phyloP scores from a whole-genome alignment of 1,140 invertebrate genomes.

The Zaprionus tsacasi region DNA sequence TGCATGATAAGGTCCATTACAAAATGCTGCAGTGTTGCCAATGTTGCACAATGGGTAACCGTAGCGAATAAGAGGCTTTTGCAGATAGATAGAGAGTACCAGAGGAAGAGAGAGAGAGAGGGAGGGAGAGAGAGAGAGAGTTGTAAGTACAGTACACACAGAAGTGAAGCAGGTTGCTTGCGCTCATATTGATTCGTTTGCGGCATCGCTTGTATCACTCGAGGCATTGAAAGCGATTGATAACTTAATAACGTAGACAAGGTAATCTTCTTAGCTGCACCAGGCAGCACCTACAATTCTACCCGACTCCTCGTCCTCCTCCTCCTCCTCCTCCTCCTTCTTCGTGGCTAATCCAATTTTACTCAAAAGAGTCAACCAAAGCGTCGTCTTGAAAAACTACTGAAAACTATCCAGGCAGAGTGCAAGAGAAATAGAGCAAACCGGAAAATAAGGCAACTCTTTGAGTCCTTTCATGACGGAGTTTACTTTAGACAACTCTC shows the following conservation, averaged over 20 bases:
- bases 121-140: not conserved
- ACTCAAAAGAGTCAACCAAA: conserved; percentile 8
- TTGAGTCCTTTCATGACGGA: not conserved
- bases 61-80: not conserved
- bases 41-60: not conserved
- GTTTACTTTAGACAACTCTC: not conserved
- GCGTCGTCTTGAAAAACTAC: not conserved
- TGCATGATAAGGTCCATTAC: conserved; percentile 6
- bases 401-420: too few species aligned
- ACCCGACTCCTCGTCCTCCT: not conserved
- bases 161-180: not conserved
- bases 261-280: conserved; percentile 31
- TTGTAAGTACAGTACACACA: conserved; percentile 25
- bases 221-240: conserved; percentile 21
- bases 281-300: not conserved
- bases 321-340: not conserved
- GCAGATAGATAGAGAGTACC: not conserved
- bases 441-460: not conserved
- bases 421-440: not conserved
- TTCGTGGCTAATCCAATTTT: conserved; percentile 8
- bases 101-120: not conserved
- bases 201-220: conserved; percentile 3
- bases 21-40: conserved; percentile 1
- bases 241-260: conserved; percentile 17
- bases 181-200: conserved; percentile 19